Percentiles rank a stretch among this genome's conserved stretches.
Conservation (phyloP, 2,797 vertebrate genomes). For the Prunella strophiata region DNA sequence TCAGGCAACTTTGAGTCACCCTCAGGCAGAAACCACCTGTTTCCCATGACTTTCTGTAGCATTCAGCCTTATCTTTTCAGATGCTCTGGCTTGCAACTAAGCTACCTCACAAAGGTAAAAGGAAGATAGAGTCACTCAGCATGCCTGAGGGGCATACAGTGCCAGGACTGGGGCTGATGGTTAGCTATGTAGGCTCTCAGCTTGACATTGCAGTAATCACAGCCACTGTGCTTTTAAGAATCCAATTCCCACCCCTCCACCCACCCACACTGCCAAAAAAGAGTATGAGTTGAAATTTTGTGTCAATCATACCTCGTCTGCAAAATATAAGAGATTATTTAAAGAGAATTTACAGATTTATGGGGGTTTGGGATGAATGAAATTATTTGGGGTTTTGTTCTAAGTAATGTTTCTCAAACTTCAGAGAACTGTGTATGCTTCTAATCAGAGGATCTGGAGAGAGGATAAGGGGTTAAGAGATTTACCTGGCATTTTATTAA, state of each 20-base stretch:
- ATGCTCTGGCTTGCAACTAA: neutral
- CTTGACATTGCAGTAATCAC: neutral
- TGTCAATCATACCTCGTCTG: neutral
- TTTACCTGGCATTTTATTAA: conserved; percentile 25
- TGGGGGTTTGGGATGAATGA: neutral
- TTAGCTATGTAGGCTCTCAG: neutral
- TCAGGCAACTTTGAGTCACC: neutral
- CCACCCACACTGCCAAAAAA: neutral
- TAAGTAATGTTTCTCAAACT: neutral
- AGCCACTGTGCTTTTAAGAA: neutral
- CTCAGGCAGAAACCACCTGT: neutral
- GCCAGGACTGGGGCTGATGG: neutral
- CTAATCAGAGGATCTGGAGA: neutral
- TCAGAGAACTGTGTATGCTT: neutral
- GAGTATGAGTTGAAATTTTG: neutral
- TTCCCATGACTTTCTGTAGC: neutral
- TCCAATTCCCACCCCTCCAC: neutral
- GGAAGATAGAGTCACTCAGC: neutral
- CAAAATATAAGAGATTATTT: neutral
- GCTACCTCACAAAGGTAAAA: neutral
- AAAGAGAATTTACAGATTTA: neutral
- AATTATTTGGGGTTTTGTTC: neutral
- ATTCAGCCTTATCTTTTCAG: neutral
- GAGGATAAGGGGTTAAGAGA: neutral
- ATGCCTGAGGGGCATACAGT: neutral